Conservation (phyloP, 2,888 invertebrate genomes). For the Oasisia sp. region DNA sequence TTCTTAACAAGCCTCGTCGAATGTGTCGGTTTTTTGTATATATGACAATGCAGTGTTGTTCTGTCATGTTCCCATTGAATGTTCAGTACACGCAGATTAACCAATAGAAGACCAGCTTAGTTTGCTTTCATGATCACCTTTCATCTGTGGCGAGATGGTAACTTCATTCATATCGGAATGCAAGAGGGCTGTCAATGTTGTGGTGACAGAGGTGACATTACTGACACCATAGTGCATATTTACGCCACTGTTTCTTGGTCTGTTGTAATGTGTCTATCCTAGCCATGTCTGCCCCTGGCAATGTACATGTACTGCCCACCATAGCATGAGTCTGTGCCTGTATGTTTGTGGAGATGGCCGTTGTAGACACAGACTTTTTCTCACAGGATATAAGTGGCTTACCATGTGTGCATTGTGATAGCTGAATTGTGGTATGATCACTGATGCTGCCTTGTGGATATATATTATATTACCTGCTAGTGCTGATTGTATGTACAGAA, state of each 20-base stretch:
- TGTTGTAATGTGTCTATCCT: neutral
- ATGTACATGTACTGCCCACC: neutral
- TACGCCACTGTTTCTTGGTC: neutral
- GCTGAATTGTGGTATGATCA: neutral
- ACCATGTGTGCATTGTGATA: constrained; percentile 1
- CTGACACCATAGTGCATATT: neutral
- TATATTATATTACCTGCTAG: neutral
- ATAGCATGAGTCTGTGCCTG: neutral
- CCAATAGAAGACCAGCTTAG: neutral
- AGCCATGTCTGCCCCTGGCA: neutral
- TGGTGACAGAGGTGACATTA: neutral
- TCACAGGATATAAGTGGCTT: constrained; percentile 13
- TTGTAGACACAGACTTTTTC: neutral
- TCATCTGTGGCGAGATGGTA: neutral
- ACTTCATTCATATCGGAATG: neutral
- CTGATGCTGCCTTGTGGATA: neutral
- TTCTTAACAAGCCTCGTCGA: neutral
- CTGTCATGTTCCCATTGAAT: neutral
- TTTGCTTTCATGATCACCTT: neutral
- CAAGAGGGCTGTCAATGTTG: neutral
- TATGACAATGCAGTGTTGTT: neutral
- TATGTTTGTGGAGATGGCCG: neutral
- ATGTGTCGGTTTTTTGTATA: neutral
- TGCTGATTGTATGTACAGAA: neutral
- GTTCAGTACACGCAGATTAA: neutral